Percentiles rank a stretch among this genome's conserved stretches.
Evolutionary conservation across 1,140 invertebrate species (phyloP).

Genomic region (Lucilia cuprina): DNA sequence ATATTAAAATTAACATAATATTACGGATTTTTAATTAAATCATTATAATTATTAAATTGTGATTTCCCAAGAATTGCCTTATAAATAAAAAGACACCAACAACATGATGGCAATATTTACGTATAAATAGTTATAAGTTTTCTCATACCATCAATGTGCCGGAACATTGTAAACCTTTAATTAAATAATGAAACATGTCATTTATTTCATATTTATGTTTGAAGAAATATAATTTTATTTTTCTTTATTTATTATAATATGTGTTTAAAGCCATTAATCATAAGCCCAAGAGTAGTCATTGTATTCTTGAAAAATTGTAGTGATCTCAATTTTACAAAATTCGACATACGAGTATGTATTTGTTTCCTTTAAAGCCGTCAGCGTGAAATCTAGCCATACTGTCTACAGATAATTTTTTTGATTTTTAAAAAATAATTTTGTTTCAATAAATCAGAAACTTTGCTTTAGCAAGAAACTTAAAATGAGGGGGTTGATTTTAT

Average conservation of each 20-base stretch:
- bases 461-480: not conserved
- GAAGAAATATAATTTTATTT: not conserved
- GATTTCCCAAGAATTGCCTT: not conserved
- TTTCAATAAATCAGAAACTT: not conserved
- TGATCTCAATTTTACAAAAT: too few species aligned
- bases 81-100: not conserved
- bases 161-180: conserved; percentile 6
- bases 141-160: not conserved
- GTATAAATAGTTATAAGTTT: not conserved
- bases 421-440: not conserved
- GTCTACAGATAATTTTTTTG: not conserved
- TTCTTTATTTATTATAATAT: not conserved
- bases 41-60: not conserved
- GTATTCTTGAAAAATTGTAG: too few species aligned
- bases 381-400: not conserved
- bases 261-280: not conserved
- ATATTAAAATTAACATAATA: too few species aligned
- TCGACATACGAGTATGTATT: too few species aligned
- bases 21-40: not conserved
- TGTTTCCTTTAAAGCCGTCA: not conserved
- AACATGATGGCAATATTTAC: too few species aligned
- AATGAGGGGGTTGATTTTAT: not conserved
- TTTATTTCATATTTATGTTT: not conserved
- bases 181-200: conserved; percentile 9
- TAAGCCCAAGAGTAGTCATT: not conserved